Base-by-base conservation (phyloP, 1,140 invertebrate species). In the Eriocheir sinensis region DNA sequence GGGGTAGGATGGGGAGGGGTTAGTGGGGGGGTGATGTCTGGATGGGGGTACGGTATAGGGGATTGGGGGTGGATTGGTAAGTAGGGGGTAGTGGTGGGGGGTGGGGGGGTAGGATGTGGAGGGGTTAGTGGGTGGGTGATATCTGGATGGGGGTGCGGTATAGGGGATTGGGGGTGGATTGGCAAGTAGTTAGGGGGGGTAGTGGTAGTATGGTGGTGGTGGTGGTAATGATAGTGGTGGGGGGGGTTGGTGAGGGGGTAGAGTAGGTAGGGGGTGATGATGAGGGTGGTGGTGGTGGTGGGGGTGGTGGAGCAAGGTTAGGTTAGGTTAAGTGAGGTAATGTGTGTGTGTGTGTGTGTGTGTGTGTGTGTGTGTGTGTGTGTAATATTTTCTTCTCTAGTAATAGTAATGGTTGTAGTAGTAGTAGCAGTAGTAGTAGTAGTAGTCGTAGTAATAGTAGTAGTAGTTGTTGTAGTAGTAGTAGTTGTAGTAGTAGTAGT, bases 291-390 rank as follows among this genome's bases (percentile, higher is more conserved):
- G 80, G 4, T 81, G 27, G 4, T 81, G 27, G 4, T 27, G 80
- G 3, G n/a, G 27, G n/a, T 81, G 80, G 4, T 30, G 27, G 4
- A 36, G 80, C 34, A 36, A 81, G 80, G 80, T n/a, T 4, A 27
- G 4, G 80, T n/a, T 30, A 8, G 34, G 80, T 32, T 12, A 83
- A 83, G 80, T 34, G 36, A 27, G 80, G 15, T 12, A 27, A n/a
- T 72, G 60, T 72, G 60, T 72, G 60, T 72, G 80, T 83, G 80
- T 83, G 80, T 83, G 80, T 83, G 80, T 83, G 80, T 83, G 80
- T 83, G 80, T 83, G 80, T 83, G 80, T 83, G 80, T 83, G 80
- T 83, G 80, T 83, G 80, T 83, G 80, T 83, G 80, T 53, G 48
- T 53, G 48, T 53, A 21, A n/a, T n/a, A n/a, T n/a, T n/a, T n/a